Conservation (phyloP, 2,113 vertebrate genomes). For the Oxygymnocypris stewartii region DNA sequence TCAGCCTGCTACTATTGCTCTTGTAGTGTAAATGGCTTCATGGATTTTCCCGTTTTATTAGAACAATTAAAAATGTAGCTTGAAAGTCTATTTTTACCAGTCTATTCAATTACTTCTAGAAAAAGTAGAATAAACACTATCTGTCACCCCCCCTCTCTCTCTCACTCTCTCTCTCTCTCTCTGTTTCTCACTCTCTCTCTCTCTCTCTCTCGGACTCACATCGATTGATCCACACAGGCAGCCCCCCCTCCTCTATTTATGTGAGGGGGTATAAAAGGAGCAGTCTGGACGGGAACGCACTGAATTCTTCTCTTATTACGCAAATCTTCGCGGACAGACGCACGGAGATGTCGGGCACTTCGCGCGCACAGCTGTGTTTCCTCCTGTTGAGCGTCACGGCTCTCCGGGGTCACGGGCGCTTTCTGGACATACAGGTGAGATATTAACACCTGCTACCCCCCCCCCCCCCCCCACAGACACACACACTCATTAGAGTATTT, state of each 20-base stretch:
- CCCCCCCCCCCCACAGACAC: too few relatives aligned
- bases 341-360: constrained; percentile 78
- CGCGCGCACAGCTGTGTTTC: constrained; percentile 80
- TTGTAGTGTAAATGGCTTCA: not conserved
- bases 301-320: constrained; percentile 64
- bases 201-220: constrained; percentile 54
- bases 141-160: constrained; percentile 13
- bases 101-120: not conserved
- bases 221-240: constrained; percentile 63
- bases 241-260: constrained; percentile 47
- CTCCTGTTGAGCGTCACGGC: constrained; percentile 80
- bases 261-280: constrained; percentile 80
- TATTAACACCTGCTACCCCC: not conserved
- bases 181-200: not conserved
- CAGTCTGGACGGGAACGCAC: constrained; percentile 55
- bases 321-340: constrained; percentile 59
- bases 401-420: constrained; percentile 81
- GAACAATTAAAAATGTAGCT: not conserved
- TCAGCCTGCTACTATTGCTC: not conserved
- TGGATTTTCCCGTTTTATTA: not conserved
- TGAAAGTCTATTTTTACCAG: not conserved
- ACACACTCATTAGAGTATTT: not conserved
- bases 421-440: constrained; percentile 83
- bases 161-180: not conserved
- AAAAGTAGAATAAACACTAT: not conserved